A percentile compares a stretch with the other conserved stretches of the same genome.
Evolutionary conservation across 2,113 vertebrate genomes (phyloP).

Genomic region (Malurus alboscapulatus): DNA sequence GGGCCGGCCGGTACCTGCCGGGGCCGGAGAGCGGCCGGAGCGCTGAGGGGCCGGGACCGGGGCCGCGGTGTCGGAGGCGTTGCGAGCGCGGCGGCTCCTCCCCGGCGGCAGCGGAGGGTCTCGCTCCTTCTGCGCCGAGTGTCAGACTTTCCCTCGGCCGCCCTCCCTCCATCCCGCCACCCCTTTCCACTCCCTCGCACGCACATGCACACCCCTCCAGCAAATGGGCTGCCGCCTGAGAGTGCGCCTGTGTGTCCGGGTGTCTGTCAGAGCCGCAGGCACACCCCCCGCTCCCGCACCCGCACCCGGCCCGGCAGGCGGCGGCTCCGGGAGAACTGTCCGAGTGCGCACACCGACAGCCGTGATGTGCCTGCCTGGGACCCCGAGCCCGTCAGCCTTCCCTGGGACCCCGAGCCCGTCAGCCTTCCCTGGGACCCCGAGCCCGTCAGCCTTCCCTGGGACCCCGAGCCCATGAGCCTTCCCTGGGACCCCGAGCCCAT

Average conservation of each 20-base stretch:
- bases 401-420: accelerated
- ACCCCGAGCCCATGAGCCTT: accelerated
- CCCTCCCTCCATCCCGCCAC: constrained; percentile 54
- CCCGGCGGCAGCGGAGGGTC: constrained; percentile 35
- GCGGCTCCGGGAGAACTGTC: accelerated
- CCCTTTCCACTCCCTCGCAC: constrained; percentile 57
- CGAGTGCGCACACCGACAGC: accelerated
- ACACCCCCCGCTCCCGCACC: background rate
- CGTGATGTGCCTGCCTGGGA: too few species aligned
- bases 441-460: accelerated
- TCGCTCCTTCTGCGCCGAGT: constrained; percentile 43
- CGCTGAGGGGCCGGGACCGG: background rate
- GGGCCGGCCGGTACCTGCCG: background rate
- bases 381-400: accelerated
- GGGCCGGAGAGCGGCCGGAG: background rate
- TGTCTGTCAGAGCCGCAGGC: background rate
- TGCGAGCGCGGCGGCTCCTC: background rate
- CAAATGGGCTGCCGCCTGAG: constrained; percentile 43
- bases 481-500: accelerated
- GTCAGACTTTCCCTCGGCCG: constrained; percentile 47
- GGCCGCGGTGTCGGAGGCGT: background rate
- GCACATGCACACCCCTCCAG: constrained; percentile 57
- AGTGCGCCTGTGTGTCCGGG: background rate
- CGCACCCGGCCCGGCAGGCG: background rate
- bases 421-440: background rate